Conservation (phyloP, 2,113 vertebrate genomes). For the Zosterops japonicus region DNA sequence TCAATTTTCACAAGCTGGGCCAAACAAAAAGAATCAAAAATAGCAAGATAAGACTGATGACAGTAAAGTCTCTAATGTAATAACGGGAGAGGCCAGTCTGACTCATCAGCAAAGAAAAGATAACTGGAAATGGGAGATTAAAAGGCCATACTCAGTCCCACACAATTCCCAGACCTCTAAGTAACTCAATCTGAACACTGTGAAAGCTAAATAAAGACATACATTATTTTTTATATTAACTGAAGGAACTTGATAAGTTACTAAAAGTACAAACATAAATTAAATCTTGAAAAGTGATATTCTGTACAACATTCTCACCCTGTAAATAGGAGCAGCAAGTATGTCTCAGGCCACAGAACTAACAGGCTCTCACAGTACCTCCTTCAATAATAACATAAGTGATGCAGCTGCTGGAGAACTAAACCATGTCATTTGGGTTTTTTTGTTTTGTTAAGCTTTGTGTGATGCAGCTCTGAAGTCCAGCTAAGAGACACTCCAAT, state of each 20-base stretch:
- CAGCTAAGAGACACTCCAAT: neutral
- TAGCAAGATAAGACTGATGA: neutral
- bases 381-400: neutral
- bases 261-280: neutral
- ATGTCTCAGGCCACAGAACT: neutral
- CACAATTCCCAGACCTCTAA: neutral
- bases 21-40: neutral
- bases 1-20: neutral
- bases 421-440: neutral
- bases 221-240: neutral
- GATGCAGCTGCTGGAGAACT: neutral
- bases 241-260: neutral
- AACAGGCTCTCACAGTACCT: neutral
- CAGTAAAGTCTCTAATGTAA: neutral
- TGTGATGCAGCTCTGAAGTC: neutral
- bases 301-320: neutral
- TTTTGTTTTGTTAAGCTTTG: neutral
- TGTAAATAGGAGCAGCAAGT: neutral
- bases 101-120: conserved; percentile 10
- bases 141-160: neutral
- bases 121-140: neutral
- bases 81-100: neutral
- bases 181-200: neutral
- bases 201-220: neutral
- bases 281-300: neutral